Percentiles rank a stretch among this genome's conserved stretches.
phyloP scores from a whole-genome alignment of 2,797 vertebrate species.

The Danio aesculapii region DNA sequence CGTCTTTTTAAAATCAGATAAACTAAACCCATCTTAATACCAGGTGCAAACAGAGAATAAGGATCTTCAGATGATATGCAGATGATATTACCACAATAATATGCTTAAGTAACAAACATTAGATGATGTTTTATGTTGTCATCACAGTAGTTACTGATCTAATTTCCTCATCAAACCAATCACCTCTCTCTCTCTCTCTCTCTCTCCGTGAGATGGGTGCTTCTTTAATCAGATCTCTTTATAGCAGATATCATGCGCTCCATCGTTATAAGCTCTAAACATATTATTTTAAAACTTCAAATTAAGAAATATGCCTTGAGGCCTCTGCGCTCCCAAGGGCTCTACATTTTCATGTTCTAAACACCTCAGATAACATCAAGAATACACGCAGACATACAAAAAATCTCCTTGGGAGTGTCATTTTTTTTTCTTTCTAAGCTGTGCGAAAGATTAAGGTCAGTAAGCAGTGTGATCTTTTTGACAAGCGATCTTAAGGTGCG shows the following conservation, averaged over 20 bases:
- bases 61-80: neutral
- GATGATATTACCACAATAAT: neutral
- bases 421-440: constrained; percentile 56
- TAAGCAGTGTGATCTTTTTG: constrained; percentile 65
- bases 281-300: constrained; percentile 55
- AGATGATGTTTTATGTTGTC: constrained; percentile 1
- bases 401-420: constrained; percentile 48
- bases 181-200: constrained; percentile 20
- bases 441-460: constrained; percentile 71
- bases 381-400: constrained; percentile 40
- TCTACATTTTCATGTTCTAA: constrained; percentile 72
- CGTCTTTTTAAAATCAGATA: too few species aligned
- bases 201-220: constrained; percentile 31
- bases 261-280: constrained; percentile 54
- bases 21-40: too few species aligned
- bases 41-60: neutral
- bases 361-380: constrained; percentile 59
- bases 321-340: constrained; percentile 61
- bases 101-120: neutral
- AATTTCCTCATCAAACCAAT: constrained; percentile 11
- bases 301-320: constrained; percentile 55
- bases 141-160: constrained; percentile 32
- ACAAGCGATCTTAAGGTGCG: constrained; percentile 66
- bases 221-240: constrained; percentile 56
- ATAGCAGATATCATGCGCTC: constrained; percentile 46